Evolutionary conservation across 2,888 invertebrate genomes (phyloP), one percentile per base, ranked within the genome.

Genomic region (Taphrorychus bicolor): DNA sequence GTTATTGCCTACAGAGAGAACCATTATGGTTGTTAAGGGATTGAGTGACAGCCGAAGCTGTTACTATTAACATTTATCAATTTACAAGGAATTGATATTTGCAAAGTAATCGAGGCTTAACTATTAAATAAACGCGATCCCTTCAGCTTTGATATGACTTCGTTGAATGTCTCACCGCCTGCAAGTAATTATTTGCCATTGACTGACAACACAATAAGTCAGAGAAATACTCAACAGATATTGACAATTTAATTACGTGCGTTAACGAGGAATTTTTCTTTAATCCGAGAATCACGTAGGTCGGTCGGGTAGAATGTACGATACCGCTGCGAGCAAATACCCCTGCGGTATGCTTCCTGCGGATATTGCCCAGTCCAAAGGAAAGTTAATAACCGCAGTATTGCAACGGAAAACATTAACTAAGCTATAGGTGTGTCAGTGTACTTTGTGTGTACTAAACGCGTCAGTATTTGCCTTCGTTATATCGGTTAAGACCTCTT

Each of bases 331-430:
- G 32, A 32, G 11, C 32, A 32, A 32, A 32, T 32, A 32, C 32
- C 32, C 32, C 45, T 45, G 45, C 5, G 40, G n/a, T n/a, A 57
- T 23, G 32, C 48, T 51, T 63, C 63, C 63, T 63, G 51, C 63
- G 63, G 63, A 63, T 63, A 63, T 63, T 41, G 57, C 23, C 63
- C 57, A 41, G 32, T 51, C 57, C 57, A 57, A 32, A n/a, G n/a
- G 51, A 63, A 63, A 57, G 63, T 63, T 63, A 63, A 57, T 58
- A 63, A 63, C 63, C 63, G 63, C 63, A 51, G 23, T 57, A 57
- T 51, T 63, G 63, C 57, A 63, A 63, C 56, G 63, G 63, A 63
- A 63, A 63, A 63, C 63, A 63, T 57, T 57, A 40, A 57, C 57
- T 21, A 58, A 63, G 57, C 40, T 48, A 62, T 57, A 57, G 57